phyloP scores from a whole-genome alignment of 64 coral and sea anemone genomes.

The Actinia equina region DNA sequence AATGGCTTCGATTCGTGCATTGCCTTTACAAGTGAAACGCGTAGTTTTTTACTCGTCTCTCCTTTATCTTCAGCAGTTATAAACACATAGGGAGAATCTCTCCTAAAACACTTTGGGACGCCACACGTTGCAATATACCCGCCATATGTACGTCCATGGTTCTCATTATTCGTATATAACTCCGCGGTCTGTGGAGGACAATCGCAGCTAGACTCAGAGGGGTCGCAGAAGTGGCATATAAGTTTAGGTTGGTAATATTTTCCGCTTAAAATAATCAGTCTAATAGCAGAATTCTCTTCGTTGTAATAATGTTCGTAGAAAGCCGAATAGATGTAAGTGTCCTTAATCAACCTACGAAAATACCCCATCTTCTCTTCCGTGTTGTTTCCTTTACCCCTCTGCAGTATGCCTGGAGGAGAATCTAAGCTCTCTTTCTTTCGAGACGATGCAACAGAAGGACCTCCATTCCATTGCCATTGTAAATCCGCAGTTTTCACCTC shows the following conservation, averaged over 20 bases:
- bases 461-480: not conserved
- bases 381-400: not conserved
- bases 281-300: not conserved
- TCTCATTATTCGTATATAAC: slow-evolving; percentile 45
- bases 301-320: not conserved
- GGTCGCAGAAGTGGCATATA: not conserved
- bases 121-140: slow-evolving; percentile 35
- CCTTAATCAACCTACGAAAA: not conserved
- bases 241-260: slow-evolving; percentile 22
- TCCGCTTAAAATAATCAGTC: slow-evolving; percentile 15
- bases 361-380: not conserved
- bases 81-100: not conserved
- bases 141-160: slow-evolving; percentile 27
- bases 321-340: slow-evolving; percentile 20
- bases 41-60: not conserved
- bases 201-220: not conserved
- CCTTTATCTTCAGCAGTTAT: slow-evolving; percentile 19
- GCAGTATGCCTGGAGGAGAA: not conserved
- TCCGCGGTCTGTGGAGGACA: not conserved
- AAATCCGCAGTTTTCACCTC: not conserved
- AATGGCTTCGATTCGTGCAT: no score
- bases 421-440: not conserved
- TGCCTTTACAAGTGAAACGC: not conserved
- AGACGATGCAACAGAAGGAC: not conserved
- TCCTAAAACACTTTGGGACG: not conserved